These are phyloP conservation scores for Pelosia muscerda DNA, from an alignment of 2,888 invertebrate species.

Conservation along the genomic window DNA sequence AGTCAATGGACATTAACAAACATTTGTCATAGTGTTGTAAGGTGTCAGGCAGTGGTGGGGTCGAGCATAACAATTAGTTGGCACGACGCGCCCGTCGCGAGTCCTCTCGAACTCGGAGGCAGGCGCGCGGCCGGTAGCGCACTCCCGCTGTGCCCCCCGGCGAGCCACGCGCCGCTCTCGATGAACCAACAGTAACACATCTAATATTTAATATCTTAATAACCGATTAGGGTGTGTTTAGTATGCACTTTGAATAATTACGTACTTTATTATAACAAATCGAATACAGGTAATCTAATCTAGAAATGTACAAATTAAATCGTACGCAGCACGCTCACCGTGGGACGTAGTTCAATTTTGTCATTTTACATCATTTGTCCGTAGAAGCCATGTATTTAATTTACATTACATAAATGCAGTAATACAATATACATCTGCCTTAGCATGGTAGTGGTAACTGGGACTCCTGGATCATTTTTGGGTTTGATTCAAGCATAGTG, in stretches of 20 bases:
- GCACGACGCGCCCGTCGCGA: constrained; percentile 56
- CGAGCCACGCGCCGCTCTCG: constrained; percentile 67
- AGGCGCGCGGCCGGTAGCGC: constrained; percentile 69
- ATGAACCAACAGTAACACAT: constrained; percentile 53
- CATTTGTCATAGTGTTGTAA: constrained; percentile 62
- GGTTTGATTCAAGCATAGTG: background rate
- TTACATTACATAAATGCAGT: background rate
- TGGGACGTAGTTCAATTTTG: constrained; percentile 20
- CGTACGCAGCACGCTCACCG: constrained; percentile 29
- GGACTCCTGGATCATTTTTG: background rate
- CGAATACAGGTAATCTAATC: constrained; percentile 52
- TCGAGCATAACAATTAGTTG: constrained; percentile 72
- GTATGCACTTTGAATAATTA: constrained; percentile 76
- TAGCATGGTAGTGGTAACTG: background rate
- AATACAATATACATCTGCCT: background rate
- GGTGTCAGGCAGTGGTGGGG: constrained; percentile 59
- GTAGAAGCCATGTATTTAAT: constrained; percentile 11
- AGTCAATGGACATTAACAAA: constrained; percentile 32
- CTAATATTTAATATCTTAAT: constrained; percentile 85
- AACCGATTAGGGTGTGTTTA: constrained; percentile 79
- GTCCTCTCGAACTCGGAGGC: constrained; percentile 35
- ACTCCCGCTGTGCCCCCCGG: constrained; percentile 79
- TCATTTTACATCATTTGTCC: constrained; percentile 17
- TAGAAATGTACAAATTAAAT: constrained; percentile 33
- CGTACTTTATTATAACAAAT: constrained; percentile 68